Evolutionary conservation across 2,113 vertebrate genomes (phyloP).

Genomic region (Verasper variegatus): DNA sequence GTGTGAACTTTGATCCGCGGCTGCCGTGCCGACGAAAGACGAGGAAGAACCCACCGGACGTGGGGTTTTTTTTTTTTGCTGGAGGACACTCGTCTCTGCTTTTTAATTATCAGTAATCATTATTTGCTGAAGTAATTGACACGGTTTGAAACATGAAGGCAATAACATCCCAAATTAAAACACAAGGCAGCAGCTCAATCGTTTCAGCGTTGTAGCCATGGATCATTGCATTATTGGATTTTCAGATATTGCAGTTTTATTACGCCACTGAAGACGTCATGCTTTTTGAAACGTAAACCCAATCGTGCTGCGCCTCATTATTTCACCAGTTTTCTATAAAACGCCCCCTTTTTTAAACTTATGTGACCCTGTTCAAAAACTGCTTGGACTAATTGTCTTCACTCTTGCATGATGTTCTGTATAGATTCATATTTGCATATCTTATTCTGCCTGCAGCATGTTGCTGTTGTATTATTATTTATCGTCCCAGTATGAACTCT

Average conservation of each 20-base stretch:
- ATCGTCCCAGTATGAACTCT: neutral
- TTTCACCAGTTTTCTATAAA: no score
- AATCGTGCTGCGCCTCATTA: no score
- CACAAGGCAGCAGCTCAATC: slow-evolving; percentile 4
- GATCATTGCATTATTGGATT: neutral
- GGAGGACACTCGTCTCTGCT: neutral
- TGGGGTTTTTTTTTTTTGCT: neutral
- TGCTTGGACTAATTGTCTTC: no score
- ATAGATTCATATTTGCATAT: neutral
- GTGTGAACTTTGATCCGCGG: neutral
- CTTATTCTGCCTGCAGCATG: no score
- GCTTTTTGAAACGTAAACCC: neutral
- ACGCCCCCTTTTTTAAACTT: no score
- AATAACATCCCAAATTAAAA: slow-evolving; percentile 11
- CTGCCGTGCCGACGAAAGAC: no score
- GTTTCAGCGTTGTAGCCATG: neutral
- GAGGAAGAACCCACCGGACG: neutral
- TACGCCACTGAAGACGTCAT: neutral
- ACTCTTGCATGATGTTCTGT: neutral
- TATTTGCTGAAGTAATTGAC: slow-evolving; percentile 1
- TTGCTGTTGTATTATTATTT: neutral
- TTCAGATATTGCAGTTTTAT: neutral
- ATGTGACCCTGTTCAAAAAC: no score
- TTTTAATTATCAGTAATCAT: slow-evolving; percentile 1
- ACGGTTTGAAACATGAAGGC: neutral